Percentiles rank a stretch among this genome's conserved stretches.
Conservation (phyloP, 2,113 vertebrate genomes). For the Charina bottae region DNA sequence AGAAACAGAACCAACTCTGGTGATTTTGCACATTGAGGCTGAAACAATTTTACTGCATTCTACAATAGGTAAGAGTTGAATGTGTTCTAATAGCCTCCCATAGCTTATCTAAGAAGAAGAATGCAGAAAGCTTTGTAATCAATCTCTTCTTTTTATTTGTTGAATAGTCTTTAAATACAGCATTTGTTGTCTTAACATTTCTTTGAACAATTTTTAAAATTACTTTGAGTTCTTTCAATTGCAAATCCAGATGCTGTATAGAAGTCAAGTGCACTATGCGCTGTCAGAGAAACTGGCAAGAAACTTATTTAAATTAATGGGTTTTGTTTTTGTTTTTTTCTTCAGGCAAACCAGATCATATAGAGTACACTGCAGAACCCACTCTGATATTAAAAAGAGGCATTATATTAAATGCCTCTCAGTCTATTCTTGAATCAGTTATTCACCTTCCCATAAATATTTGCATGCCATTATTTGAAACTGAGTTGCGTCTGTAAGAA, state of each 20-base stretch:
- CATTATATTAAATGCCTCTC: constrained; percentile 62
- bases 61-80: constrained; percentile 38
- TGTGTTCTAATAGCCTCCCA: constrained; percentile 34
- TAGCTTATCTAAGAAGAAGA: background rate
- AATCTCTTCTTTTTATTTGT: constrained; percentile 47
- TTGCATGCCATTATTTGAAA: constrained; percentile 47
- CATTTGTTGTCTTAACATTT: constrained; percentile 39
- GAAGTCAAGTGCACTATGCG: constrained; percentile 23
- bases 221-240: constrained; percentile 53
- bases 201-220: constrained; percentile 51
- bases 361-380: constrained; percentile 60
- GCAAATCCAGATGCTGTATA: constrained; percentile 55
- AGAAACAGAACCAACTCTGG: background rate
- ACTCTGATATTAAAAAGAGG: constrained; percentile 60
- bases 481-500: constrained; percentile 56
- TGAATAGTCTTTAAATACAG: constrained; percentile 41
- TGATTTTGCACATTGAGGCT: background rate
- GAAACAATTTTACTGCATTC: background rate
- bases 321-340: constrained; percentile 59
- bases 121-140: constrained; percentile 38
- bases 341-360: constrained; percentile 59
- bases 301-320: constrained; percentile 56
- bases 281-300: constrained; percentile 38
- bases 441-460: constrained; percentile 44
- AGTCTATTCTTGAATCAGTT: constrained; percentile 55